Conservation (phyloP, 2,888 invertebrate species). For the Ethmia dodecea region DNA sequence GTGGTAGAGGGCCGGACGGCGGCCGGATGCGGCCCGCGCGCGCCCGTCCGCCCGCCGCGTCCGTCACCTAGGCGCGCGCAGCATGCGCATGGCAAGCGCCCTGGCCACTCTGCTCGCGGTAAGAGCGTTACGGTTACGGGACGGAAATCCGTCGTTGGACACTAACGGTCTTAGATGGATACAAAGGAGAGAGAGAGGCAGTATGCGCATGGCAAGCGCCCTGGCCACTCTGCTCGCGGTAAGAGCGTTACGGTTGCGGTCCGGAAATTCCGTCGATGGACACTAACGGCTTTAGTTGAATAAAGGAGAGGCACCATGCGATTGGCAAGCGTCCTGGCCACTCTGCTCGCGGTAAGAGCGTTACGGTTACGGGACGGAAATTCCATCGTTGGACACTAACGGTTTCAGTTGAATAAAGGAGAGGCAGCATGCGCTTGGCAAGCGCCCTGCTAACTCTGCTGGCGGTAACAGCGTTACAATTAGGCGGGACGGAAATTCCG, state of each 20-base stretch:
- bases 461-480: constrained; percentile 79
- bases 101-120: constrained; percentile 87
- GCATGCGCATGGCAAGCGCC: constrained; percentile 88
- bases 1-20: constrained; percentile 65
- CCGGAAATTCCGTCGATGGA: too few relatives aligned
- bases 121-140: constrained; percentile 52
- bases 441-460: constrained; percentile 84
- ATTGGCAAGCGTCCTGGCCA: constrained; percentile 84
- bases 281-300: too few relatives aligned
- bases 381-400: too few relatives aligned
- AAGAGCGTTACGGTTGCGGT: constrained; percentile 58
- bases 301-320: constrained; percentile 91
- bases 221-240: constrained; percentile 87
- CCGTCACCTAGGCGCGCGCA: constrained; percentile 80
- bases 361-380: too few relatives aligned
- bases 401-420: too few relatives aligned
- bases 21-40: constrained; percentile 71
- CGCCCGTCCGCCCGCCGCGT: constrained; percentile 73
- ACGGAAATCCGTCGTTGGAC: too few relatives aligned
- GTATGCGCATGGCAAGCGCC: constrained; percentile 88
- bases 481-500: too few relatives aligned
- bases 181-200: too few relatives aligned
- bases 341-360: constrained; percentile 85
- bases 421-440: constrained; percentile 90
- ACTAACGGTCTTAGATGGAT: too few relatives aligned